phyloP scores from a whole-genome alignment of 2,797 vertebrate species.

The Numenius phaeopus region DNA sequence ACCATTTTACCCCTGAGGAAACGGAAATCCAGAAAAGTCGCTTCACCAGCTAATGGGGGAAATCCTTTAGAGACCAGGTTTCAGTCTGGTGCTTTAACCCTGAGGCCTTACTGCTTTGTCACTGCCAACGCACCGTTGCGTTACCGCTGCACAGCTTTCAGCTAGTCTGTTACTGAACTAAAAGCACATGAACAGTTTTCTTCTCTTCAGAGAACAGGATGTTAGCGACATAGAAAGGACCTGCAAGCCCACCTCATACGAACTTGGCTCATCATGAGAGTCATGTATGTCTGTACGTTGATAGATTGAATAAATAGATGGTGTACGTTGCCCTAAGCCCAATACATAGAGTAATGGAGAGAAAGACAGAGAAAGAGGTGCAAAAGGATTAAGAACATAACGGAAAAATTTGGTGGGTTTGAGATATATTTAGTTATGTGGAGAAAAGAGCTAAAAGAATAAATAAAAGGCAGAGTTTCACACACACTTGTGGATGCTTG shows the following conservation, averaged over 20 bases:
- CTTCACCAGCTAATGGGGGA: not conserved
- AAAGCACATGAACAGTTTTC: not conserved
- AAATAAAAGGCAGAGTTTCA: no score
- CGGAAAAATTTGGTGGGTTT: not conserved
- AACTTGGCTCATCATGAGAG: not conserved
- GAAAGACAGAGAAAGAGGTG: not conserved
- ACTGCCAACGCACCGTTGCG: rapidly evolving
- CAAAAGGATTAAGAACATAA: not conserved
- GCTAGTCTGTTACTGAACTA: not conserved
- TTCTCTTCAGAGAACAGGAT: not conserved
- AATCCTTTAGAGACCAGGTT: not conserved
- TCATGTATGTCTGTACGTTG: rapidly evolving
- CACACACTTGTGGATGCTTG: no score
- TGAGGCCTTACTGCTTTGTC: not conserved
- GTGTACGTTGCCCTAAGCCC: not conserved
- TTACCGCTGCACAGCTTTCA: not conserved
- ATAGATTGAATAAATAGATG: not conserved
- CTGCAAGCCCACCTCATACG: not conserved
- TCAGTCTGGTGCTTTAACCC: not conserved
- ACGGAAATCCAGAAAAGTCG: not conserved
- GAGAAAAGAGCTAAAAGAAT: no score
- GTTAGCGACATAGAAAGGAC: not conserved
- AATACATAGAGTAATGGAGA: not conserved
- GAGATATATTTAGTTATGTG: not conserved
- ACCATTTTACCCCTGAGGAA: not conserved